Conservation (phyloP, 2,888 invertebrate species). For the Conomelus anceps region DNA sequence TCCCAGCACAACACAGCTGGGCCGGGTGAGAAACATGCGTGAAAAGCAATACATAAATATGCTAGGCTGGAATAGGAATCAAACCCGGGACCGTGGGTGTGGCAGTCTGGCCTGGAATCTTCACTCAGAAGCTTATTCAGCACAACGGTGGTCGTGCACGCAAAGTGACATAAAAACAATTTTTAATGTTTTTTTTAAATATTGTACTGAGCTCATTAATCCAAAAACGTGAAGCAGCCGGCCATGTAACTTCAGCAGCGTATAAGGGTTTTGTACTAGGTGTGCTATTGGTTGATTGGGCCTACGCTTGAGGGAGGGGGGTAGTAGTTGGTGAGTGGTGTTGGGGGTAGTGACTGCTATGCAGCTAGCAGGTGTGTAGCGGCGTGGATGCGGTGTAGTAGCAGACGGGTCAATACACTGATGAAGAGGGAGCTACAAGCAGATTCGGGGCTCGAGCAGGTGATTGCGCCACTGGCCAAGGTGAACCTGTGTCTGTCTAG, state of each 20-base stretch:
- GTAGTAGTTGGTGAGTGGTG: neutral
- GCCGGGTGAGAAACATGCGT: too few relatives aligned
- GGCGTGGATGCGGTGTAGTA: too few relatives aligned
- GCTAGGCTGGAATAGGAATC: too few relatives aligned
- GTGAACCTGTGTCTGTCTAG: neutral
- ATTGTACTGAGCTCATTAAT: neutral
- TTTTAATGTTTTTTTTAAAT: neutral
- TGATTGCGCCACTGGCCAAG: neutral
- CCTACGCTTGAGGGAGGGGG: neutral
- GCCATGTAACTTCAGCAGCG: neutral
- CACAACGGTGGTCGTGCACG: neutral
- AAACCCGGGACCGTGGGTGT: too few relatives aligned
- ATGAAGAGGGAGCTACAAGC: neutral
- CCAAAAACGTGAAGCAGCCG: neutral
- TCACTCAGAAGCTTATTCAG: neutral
- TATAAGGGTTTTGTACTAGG: neutral
- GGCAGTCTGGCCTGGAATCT: too few relatives aligned
- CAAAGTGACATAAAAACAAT: neutral
- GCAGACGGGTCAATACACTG: neutral
- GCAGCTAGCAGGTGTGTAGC: neutral
- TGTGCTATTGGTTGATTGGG: neutral
- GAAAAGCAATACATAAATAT: too few relatives aligned
- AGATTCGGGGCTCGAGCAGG: neutral
- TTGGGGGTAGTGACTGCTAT: neutral
- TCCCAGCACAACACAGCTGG: too few relatives aligned